Percentiles rank a stretch among this genome's conserved stretches.
Conservation (phyloP, 2,888 invertebrate genomes). For the Pteria penguin region DNA sequence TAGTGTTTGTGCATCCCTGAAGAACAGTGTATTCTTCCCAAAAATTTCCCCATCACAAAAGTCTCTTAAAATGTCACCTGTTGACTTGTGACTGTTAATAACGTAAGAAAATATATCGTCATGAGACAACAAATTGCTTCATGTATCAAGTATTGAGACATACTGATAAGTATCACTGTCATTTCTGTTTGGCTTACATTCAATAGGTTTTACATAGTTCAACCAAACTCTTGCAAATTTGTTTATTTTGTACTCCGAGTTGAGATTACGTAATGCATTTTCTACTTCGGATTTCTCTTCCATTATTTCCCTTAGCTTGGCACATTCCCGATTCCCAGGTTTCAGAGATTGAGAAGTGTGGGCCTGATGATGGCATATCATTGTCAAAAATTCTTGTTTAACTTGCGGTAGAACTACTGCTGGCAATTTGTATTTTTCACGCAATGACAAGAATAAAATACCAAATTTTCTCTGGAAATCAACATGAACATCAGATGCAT, state of each 20-base stretch:
- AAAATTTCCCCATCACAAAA: constrained; percentile 31
- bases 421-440: constrained; percentile 26
- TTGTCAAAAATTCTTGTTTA: constrained; percentile 10
- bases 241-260: constrained; percentile 15
- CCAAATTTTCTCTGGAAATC: constrained; percentile 17
- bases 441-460: constrained; percentile 3
- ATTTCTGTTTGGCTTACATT: constrained; percentile 5
- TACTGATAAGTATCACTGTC: constrained; percentile 24
- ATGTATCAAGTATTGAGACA: too few species aligned
- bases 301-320: not conserved
- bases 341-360: constrained; percentile 12
- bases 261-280: constrained; percentile 10
- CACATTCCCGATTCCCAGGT: not conserved
- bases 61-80: constrained; percentile 10
- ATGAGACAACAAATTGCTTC: constrained; percentile 17
- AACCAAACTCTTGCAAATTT: constrained; percentile 7
- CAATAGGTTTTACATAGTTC: constrained; percentile 22
- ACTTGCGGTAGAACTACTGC: not conserved
- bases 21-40: constrained; percentile 10
- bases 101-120: constrained; percentile 32
- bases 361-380: constrained; percentile 21
- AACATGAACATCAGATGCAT: not conserved
- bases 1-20: constrained; percentile 7
- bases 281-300: constrained; percentile 19
- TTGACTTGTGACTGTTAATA: constrained; percentile 24